Percentiles rank a stretch among this genome's conserved stretches.
These are phyloP conservation scores for Entomobrya proxima DNA, from an alignment of 2,888 invertebrate species.

Conservation along the genomic window DNA sequence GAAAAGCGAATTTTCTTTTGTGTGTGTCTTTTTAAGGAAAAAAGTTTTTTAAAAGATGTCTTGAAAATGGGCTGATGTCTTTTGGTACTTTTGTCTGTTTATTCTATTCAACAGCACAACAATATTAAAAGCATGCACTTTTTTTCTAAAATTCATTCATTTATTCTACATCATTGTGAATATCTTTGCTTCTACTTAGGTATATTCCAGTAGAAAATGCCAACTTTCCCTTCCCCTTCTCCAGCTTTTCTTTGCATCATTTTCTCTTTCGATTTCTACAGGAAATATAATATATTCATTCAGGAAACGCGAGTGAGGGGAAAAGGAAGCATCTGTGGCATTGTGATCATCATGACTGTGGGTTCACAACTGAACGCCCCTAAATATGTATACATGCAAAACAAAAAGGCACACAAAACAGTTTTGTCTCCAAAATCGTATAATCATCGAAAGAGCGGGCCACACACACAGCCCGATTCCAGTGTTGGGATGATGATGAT, in stretches of 20 bases:
- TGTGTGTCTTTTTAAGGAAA: neutral
- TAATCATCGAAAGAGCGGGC: constrained; percentile 20
- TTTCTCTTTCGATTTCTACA: constrained; percentile 9
- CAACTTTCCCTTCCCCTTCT: constrained; percentile 19
- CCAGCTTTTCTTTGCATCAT: constrained; percentile 7
- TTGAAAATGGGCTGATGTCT: neutral
- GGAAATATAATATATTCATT: constrained; percentile 49
- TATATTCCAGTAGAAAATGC: constrained; percentile 20
- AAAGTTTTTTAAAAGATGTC: constrained; percentile 20
- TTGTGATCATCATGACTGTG: constrained; percentile 32
- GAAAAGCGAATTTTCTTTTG: neutral
- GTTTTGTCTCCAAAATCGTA: constrained; percentile 25
- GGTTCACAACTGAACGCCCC: constrained; percentile 45
- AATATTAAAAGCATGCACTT: constrained; percentile 20
- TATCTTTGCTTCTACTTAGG: constrained; percentile 33
- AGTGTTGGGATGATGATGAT: constrained; percentile 6
- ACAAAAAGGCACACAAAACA: constrained; percentile 29
- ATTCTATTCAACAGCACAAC: constrained; percentile 2
- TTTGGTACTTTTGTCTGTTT: neutral
- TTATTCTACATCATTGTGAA: constrained; percentile 39
- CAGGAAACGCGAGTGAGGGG: neutral
- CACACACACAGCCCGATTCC: constrained; percentile 34
- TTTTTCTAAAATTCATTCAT: constrained; percentile 16
- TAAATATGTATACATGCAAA: constrained; percentile 31
- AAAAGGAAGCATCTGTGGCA: constrained; percentile 62